These are phyloP conservation scores for Philypnodon macrostomus DNA, from an alignment of 2,797 vertebrate species.

Conservation along the genomic window DNA sequence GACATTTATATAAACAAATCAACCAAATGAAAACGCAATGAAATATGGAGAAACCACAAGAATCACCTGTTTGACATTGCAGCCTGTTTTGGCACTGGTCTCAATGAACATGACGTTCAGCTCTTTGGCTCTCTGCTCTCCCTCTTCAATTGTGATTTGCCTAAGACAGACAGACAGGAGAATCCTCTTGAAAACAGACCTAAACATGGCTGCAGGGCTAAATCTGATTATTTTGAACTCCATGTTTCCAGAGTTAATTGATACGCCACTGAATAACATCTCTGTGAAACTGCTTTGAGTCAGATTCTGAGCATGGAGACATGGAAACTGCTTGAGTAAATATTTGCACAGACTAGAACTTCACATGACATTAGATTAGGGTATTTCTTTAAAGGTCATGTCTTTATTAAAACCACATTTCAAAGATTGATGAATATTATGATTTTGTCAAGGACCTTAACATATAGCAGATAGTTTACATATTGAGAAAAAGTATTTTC, in stretches of 20 bases:
- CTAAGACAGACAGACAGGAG: conserved; percentile 62
- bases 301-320: no score
- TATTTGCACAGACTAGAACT: background rate
- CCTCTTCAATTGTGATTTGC: conserved; percentile 92
- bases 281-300: background rate
- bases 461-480: no score
- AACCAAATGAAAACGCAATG: conserved; percentile 22
- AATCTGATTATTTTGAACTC: background rate
- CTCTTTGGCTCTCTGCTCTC: conserved; percentile 91
- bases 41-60: conserved; percentile 44
- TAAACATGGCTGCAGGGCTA: background rate
- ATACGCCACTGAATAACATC: background rate
- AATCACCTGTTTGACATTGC: conserved; percentile 94
- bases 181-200: conserved; percentile 12
- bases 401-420: background rate
- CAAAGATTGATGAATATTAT: background rate
- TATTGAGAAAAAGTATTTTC: no score
- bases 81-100: conserved; percentile 92
- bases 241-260: background rate
- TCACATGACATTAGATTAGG: background rate
- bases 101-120: conserved; percentile 95
- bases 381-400: background rate
- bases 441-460: no score
- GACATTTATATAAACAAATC: background rate
- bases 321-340: no score